phyloP scores from a whole-genome alignment of 2,113 vertebrate genomes.

The Oophaga pumilio region DNA sequence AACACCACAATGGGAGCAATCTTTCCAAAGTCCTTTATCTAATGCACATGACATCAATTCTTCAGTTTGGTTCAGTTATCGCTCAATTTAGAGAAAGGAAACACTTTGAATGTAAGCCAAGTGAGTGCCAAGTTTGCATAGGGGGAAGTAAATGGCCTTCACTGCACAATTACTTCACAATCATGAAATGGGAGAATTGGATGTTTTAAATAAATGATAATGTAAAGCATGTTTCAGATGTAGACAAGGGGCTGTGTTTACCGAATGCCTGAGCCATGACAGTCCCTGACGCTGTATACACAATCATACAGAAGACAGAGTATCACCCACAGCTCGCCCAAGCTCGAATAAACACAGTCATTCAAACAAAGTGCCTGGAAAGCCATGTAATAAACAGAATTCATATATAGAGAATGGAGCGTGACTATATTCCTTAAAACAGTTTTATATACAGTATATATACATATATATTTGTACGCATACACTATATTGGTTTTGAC shows the following conservation, averaged over 20 bases:
- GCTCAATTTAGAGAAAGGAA: slow-evolving; percentile 42
- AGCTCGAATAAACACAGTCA: slow-evolving; percentile 42
- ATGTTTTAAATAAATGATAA: slow-evolving; percentile 56
- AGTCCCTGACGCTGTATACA: slow-evolving; percentile 48
- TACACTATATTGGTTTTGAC: neutral
- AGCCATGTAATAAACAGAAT: slow-evolving; percentile 35
- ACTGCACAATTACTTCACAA: slow-evolving; percentile 34
- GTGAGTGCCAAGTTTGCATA: slow-evolving; percentile 49
- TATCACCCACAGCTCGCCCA: slow-evolving; percentile 31
- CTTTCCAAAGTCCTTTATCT: slow-evolving; percentile 14
- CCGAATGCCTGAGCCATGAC: slow-evolving; percentile 42
- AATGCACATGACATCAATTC: slow-evolving; percentile 52
- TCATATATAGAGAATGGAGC: slow-evolving; percentile 15
- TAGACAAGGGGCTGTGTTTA: slow-evolving; percentile 44
- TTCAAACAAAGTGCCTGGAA: slow-evolving; percentile 43
- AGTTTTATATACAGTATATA: no score
- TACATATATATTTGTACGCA: neutral
- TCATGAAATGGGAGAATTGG: slow-evolving; percentile 32
- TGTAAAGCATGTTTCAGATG: slow-evolving; percentile 54
- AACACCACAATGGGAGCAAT: slow-evolving; percentile 28
- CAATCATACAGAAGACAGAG: slow-evolving; percentile 44
- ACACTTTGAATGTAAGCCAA: slow-evolving; percentile 55
- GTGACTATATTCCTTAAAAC: neutral
- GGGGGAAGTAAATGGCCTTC: slow-evolving; percentile 39
- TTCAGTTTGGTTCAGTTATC: slow-evolving; percentile 33